These are phyloP conservation scores for Drosophila pseudotalamancana DNA, from an alignment of 2,888 invertebrate genomes.

Conservation along the genomic window DNA sequence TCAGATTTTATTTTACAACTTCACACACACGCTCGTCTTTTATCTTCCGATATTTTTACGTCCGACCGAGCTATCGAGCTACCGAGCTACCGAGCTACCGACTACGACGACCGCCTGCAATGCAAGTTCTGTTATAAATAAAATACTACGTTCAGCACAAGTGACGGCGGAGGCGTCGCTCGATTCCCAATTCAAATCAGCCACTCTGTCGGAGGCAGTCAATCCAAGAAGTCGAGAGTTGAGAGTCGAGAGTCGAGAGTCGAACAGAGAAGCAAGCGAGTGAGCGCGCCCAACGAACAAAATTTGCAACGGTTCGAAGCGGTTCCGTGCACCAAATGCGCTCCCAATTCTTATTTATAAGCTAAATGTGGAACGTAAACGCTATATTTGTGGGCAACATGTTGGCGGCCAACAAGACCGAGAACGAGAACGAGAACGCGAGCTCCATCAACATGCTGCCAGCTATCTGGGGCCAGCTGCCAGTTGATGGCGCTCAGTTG, in stretches of 20 bases:
- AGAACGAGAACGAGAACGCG: background rate
- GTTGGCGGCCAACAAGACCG: constrained; percentile 32
- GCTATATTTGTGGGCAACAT: constrained; percentile 74
- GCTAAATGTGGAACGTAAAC: constrained; percentile 74
- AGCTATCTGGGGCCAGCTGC: background rate
- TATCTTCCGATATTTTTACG: constrained; percentile 35
- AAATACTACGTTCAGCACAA: constrained; percentile 45
- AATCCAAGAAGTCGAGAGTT: constrained; percentile 66
- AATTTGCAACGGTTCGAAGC: constrained; percentile 81
- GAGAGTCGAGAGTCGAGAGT: too few species aligned
- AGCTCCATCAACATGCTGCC: constrained; percentile 41
- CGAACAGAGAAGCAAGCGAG: constrained; percentile 30
- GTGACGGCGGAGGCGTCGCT: constrained; percentile 44
- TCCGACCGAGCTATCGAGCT: constrained; percentile 20
- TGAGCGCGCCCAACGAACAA: constrained; percentile 11
- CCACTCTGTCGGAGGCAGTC: constrained; percentile 47
- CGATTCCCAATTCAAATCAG: constrained; percentile 57
- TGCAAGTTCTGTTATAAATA: constrained; percentile 81
- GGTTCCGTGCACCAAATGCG: constrained; percentile 79
- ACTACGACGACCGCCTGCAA: constrained; percentile 74
- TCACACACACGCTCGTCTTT: constrained; percentile 28
- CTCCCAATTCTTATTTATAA: constrained; percentile 78
- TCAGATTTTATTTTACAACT: constrained; percentile 33
- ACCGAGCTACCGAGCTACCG: too few species aligned
- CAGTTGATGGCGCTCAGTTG: constrained; percentile 34